These are phyloP conservation scores for Anthrax anthrax DNA, from an alignment of 2,888 invertebrate species.

Conservation along the genomic window DNA sequence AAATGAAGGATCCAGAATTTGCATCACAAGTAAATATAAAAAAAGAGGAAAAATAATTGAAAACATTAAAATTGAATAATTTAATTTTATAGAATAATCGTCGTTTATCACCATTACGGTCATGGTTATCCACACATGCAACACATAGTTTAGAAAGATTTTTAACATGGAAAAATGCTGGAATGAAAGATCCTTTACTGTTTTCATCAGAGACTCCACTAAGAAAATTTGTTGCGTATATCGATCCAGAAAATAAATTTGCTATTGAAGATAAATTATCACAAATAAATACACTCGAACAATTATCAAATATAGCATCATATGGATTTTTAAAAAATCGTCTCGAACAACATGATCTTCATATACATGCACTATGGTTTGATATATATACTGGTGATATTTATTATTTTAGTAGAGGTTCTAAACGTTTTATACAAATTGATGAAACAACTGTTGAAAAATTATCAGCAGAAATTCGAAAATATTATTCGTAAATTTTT, in stretches of 20 bases:
- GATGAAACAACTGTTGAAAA: slow-evolving; percentile 66
- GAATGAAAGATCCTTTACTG: slow-evolving; percentile 52
- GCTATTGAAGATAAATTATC: slow-evolving; percentile 83
- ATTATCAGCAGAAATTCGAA: slow-evolving; percentile 59
- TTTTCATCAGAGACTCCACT: slow-evolving; percentile 80
- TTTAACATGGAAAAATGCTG: slow-evolving; percentile 47
- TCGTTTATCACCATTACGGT: slow-evolving; percentile 71
- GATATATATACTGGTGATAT: slow-evolving; percentile 95
- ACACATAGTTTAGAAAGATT: slow-evolving; percentile 69
- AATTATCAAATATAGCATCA: slow-evolving; percentile 82
- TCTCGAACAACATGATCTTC: slow-evolving; percentile 64
- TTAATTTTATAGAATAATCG: slow-evolving; percentile 43
- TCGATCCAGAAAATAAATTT: slow-evolving; percentile 84
- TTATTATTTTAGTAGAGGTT: slow-evolving; percentile 80
- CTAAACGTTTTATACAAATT: slow-evolving; percentile 72
- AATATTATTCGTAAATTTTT: slow-evolving; percentile 71
- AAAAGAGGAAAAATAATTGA: too few species aligned
- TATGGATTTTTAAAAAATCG: slow-evolving; percentile 79
- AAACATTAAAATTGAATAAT: background rate
- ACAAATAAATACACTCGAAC: slow-evolving; percentile 86
- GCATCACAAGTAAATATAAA: slow-evolving; percentile 43
- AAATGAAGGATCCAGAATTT: slow-evolving; percentile 63
- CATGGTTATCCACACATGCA: slow-evolving; percentile 85
- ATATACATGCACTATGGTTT: slow-evolving; percentile 93
- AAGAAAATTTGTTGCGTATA: slow-evolving; percentile 81